These are phyloP conservation scores for Clarias fuscus DNA, from an alignment of 2,797 vertebrate genomes.

Conservation along the genomic window DNA sequence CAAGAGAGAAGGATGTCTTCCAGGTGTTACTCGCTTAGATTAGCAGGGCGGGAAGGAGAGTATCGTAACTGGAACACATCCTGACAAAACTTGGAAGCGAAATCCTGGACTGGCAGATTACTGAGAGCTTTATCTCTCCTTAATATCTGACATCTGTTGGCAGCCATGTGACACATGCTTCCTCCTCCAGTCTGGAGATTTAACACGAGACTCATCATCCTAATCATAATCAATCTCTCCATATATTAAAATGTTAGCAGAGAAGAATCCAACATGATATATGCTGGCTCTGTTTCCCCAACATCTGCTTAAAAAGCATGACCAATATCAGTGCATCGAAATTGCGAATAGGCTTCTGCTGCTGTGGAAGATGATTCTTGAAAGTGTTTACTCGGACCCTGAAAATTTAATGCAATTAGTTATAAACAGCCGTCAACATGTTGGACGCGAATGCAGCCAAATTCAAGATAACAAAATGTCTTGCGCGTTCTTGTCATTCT, in stretches of 20 bases:
- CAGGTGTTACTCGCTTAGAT: conserved; percentile 46
- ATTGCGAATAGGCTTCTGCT: conserved; percentile 2
- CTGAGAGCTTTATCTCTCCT: conserved; percentile 39
- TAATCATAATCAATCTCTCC: neutral
- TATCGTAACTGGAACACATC: conserved; percentile 47
- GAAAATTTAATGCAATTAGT: neutral
- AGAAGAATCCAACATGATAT: conserved; percentile 15
- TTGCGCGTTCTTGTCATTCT: neutral
- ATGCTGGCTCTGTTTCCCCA: neutral
- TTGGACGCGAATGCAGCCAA: neutral
- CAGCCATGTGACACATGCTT: conserved; percentile 21
- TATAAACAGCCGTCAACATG: neutral
- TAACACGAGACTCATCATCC: conserved; percentile 2
- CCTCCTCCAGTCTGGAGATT: neutral
- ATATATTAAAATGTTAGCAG: conserved; percentile 2
- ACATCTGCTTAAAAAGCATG: conserved; percentile 3
- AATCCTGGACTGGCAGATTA: conserved; percentile 37
- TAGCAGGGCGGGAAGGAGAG: conserved; percentile 23
- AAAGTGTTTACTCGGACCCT: neutral
- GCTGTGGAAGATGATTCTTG: neutral
- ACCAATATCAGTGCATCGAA: conserved; percentile 18
- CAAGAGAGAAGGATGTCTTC: conserved; percentile 27
- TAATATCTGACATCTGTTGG: conserved; percentile 19
- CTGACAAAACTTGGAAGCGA: conserved; percentile 48
- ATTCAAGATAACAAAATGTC: conserved; percentile 1